Evolutionary conservation across 2,797 vertebrate species (phyloP), one percentile per base, ranked within the genome.

Genomic region (Amblyraja radiata): DNA sequence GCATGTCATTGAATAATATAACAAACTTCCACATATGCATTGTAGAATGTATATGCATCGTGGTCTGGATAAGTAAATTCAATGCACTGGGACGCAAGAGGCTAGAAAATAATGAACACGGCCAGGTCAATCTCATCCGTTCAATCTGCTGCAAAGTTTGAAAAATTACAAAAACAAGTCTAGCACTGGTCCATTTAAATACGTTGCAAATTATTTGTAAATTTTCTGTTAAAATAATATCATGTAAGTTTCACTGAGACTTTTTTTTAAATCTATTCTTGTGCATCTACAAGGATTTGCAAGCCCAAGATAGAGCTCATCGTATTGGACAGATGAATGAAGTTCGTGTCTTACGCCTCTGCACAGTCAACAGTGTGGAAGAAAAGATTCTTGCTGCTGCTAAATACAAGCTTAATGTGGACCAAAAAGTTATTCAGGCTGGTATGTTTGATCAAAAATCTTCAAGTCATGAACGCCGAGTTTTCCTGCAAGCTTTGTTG

Each of bases 361-460:
- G 99, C 95, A 97, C 97, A 0, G 98, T 99, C 90, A 99, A 99
- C 96, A 99, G 98, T 0, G 99, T 99, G 93, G 99, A 99, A 94
- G 99, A 99, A 93, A 99, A 99, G 94, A 99, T 99, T 95, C 96
- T 99, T 32, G 98, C 99, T 0, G 99, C 98, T 0, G 99, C 99
- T 10, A 99, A 99, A 93, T 99, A 99, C 95, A 99, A 99, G 93
- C 96, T 99, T 84, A 99, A 99, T 0, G 99, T 99, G 93, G 99
- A 99, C 94, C 99, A 99, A 94, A 99, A 99, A 94, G 99, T 99
- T 93, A 99, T 99, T 95, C 99, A 99, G 94, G 98, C 99, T 0
- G 99, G 99, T 95, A 99, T 99, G 99, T 99, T 99, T 68, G 99
- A 99, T 95, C 99, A 99, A 95, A 99, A 99, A 93, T 99, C 99